Base-by-base conservation (phyloP, 1,140 invertebrate species). In the Neelides sp. region DNA sequence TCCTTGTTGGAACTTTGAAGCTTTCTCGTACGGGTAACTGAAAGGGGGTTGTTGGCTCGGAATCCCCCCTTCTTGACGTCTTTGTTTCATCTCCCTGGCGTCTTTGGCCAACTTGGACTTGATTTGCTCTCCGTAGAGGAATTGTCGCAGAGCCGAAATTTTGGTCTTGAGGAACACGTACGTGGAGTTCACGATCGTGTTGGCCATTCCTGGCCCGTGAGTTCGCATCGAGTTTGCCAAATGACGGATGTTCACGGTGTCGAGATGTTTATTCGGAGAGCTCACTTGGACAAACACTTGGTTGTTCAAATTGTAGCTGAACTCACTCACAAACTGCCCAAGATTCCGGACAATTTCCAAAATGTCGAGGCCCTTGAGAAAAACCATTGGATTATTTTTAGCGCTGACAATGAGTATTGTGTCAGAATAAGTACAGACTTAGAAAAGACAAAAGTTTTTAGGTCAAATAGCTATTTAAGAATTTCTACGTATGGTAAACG, bases 281-380 rank as follows among this genome's bases (percentile, higher is more conserved):
- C 77, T 78, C 55, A 83, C 78, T 71, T 98, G 91, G 43, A 97
- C 80, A 68, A 98, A 98, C 39, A 94, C 83, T 72, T 98, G 95
- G 63, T 92, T 92, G 65, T 97, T 97, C 40, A 98, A 72, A 71
- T 98, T 98, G 65, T 99, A 99, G 12, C 85, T 69, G 69, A 92
- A 98, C 55, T 84, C 83, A 0, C 85, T 79, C 4, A 97, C 92
- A 72, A 98, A 99, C 3, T 89, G 78, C 61, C 94, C 81, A 47
- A 98, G 92, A 63, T 98, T 96, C 37, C 92, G 73, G 85, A 97
- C 97, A 37, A 98, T 94, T 71, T 96, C 88, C 30, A 99, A 69
- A 2, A 98, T 87, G 73, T 98, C 95, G n/a, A 97, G 69, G 34
- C 95, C 95, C 75, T 83, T 63, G 36, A 62, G 63, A 46, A 58